Base-by-base conservation (phyloP, 2,797 vertebrate species). In the Eidolon dupreanum region DNA sequence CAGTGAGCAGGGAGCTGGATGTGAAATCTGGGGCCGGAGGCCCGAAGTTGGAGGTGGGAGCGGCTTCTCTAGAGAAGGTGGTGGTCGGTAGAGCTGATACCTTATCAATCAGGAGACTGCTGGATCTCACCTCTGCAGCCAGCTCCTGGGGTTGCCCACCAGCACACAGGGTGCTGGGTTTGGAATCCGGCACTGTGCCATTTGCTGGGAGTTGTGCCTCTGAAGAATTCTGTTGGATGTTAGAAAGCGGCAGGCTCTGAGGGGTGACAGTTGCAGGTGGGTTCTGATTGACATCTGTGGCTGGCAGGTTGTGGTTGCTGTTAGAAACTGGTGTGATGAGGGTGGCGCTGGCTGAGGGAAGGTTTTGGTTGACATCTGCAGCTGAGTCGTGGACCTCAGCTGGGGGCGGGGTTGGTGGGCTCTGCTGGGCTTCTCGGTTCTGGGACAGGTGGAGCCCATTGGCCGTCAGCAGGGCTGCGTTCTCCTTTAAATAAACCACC, bases 401-500 rank as follows among this genome's bases (percentile, higher is more conserved):
- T 0, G 53, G 28, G 33, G 97, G 93, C 1, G 90, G 92, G 8
- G 59, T 88, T 6, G 95, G 59, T 5, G 95, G 93, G 12, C 49
- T 77, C 59, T 93, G 88, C 79, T 77, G 97, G 84, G 49, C 28
- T 28, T 85, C 95, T 0, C 94, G 15, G 33, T 61, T 88, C 1
- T 73, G 96, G 81, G 26, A 93, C 74, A 98, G 97, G 77, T 96
- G 98, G 51, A 98, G 43, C 1, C 98, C 98, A 0, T 99, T 99
- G 93, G 98, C 96, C 0, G 98, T 31, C 0, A 98, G 90, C 0
- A 97, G 65, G 38, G 97, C 96, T 46, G 98, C 98, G 0, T 98
- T 98, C 78, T 99, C 98, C 97, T 98, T 99, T 75, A 99, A 90
- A 90, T 98, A 98, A 33, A 98, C 49, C 57, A 98, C 99, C 84